Evolutionary conservation across 1,140 invertebrate species (phyloP), one percentile per base, ranked within the genome.

Genomic region (Acromyrmex echinatior): DNA sequence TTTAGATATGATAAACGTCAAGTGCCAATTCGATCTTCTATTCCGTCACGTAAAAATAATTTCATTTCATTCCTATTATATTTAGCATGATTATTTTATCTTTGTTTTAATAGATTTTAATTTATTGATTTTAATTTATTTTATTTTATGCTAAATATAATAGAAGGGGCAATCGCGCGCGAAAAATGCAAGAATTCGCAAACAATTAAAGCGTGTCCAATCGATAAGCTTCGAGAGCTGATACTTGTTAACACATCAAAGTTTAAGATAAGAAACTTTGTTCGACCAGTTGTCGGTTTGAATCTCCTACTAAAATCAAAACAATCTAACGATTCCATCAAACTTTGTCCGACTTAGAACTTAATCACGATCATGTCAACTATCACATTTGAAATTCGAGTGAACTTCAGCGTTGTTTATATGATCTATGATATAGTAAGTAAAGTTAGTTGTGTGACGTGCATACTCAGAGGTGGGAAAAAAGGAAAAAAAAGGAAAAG

Each of bases 341-440:
- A 81, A 81, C 79, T 81, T 81, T 5, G 35, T 5, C 16, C 79
- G 79, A 45, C 31, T 81, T 21, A 25, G 21, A 71, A 73, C 53
- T 81, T 81, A 79, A 81, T 81, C 65, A 73, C 53, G 65, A 39
- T 70, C 65, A 31, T n/a, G 49, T 81, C 66, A 71, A 81, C 66
- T 49, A 73, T 81, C 21, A 31, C 49, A 58, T 81, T 45, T 51
- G 51, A 81, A 21, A 81, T n/a, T 56, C n/a, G 6, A 62, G 10
- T 45, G 45, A 51, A 35, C 63, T 28, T 56, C 14, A 25, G 2
- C 31, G 31, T 81, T 81, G 35, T 28, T 81, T 60, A 81, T 16
- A 7, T 35, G 16, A 31, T 49, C 18, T 14, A 10, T 58, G 35
- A 81, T 60, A 21, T 58, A 81, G 39, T 63, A 31, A 7, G 12